These are phyloP conservation scores for Pterostichus madidus DNA, from an alignment of 2,888 invertebrate genomes.

Conservation along the genomic window DNA sequence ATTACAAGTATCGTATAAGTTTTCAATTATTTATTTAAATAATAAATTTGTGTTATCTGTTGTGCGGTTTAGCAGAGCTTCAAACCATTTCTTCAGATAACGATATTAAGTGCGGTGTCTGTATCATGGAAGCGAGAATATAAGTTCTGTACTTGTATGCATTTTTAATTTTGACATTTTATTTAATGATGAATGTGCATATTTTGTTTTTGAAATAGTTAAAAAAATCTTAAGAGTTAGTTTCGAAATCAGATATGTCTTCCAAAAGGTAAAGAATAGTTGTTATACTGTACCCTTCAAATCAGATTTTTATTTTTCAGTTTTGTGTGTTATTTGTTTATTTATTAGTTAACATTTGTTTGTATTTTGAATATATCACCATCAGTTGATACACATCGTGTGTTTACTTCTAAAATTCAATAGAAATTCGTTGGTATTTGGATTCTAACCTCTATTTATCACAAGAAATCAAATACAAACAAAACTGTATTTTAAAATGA, in stretches of 20 bases:
- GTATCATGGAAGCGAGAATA: conserved; percentile 57
- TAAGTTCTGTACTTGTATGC: conserved; percentile 52
- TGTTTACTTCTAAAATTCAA: not conserved
- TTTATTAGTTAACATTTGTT: conserved; percentile 33
- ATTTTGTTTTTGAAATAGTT: conserved; percentile 63
- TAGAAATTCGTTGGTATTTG: not conserved
- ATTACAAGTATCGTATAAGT: not conserved
- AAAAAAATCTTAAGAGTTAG: conserved; percentile 52
- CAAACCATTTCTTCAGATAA: conserved; percentile 55
- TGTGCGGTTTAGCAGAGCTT: conserved; percentile 37
- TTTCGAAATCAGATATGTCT: conserved; percentile 72
- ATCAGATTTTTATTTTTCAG: conserved; percentile 34
- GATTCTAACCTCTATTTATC: conserved; percentile 35
- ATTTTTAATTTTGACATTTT: conserved; percentile 65
- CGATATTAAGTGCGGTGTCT: conserved; percentile 42
- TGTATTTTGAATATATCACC: conserved; percentile 18
- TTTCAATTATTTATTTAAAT: not conserved
- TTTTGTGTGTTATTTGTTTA: conserved; percentile 43
- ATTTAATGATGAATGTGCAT: conserved; percentile 64
- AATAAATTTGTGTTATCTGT: not conserved
- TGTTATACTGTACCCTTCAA: conserved; percentile 28
- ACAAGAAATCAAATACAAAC: conserved; percentile 48
- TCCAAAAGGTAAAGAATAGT: conserved; percentile 74
- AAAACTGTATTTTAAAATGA: conserved; percentile 33
- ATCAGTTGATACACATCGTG: not conserved